Percentiles rank a stretch among this genome's conserved stretches.
Evolutionary conservation across 1,140 invertebrate genomes (phyloP).

Genomic region (Leptinotarsa texana): DNA sequence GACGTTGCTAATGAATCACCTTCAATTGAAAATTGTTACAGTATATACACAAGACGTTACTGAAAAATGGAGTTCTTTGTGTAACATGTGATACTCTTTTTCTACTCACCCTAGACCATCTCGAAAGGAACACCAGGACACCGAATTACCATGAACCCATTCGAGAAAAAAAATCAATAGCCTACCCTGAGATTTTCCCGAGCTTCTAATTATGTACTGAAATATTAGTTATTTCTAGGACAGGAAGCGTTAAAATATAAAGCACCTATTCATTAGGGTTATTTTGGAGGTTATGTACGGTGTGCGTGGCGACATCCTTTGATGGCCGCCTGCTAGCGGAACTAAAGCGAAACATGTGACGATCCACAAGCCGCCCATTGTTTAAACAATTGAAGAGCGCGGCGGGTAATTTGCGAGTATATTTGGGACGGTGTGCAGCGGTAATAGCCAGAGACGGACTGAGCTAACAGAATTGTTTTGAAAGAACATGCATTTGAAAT

Average conservation of each 20-base stretch:
- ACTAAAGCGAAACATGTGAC: conserved; percentile 34
- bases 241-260: conserved; percentile 33
- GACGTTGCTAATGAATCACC: too few species aligned
- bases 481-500: too few species aligned
- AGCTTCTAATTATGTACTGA: conserved; percentile 27
- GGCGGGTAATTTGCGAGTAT: conserved; percentile 25
- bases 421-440: neutral
- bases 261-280: conserved; percentile 31
- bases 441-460: neutral
- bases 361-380: conserved; percentile 27
- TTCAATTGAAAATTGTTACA: too few species aligned
- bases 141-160: neutral
- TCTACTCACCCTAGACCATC: too few species aligned
- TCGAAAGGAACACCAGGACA: neutral
- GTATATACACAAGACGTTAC: too few species aligned
- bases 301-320: conserved; percentile 27
- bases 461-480: too few species aligned
- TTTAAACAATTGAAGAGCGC: conserved; percentile 28
- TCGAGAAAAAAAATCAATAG: neutral
- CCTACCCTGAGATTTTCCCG: neutral
- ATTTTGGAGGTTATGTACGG: conserved; percentile 28
- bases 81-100: too few species aligned
- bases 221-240: conserved; percentile 30
- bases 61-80: too few species aligned
- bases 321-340: conserved; percentile 25